Evolutionary conservation across 1,140 invertebrate genomes (phyloP).

Genomic region (Drosophila parabipectinata): DNA sequence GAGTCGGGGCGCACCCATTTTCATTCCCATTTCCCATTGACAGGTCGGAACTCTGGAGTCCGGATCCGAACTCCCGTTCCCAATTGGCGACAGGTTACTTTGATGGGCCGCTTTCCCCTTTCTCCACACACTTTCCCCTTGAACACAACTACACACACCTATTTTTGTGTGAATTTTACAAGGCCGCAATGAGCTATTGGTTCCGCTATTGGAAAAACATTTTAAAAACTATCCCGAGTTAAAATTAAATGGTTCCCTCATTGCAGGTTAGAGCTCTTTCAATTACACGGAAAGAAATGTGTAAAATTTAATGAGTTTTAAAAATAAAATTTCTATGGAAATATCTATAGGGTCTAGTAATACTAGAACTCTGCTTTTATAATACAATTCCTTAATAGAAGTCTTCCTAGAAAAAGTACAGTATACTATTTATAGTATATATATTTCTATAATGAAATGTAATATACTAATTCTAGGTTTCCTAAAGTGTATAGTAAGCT

Average conservation of each 20-base stretch:
- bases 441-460: neutral
- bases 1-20: slow-evolving; percentile 30
- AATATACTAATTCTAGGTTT: neutral
- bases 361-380: too few relatives aligned
- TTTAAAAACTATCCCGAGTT: slow-evolving; percentile 38
- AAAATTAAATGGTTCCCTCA: slow-evolving; percentile 58
- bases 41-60: slow-evolving; percentile 45
- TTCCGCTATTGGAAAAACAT: slow-evolving; percentile 38
- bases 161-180: slow-evolving; percentile 34
- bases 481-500: slow-evolving; percentile 2
- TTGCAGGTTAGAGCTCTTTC: slow-evolving; percentile 27
- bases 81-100: slow-evolving; percentile 37
- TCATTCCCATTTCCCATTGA: slow-evolving; percentile 23
- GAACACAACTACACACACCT: neutral
- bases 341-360: too few relatives aligned
- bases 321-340: neutral
- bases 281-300: slow-evolving; percentile 9
- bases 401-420: too few relatives aligned
- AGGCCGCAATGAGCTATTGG: slow-evolving; percentile 34
- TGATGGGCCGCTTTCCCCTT: neutral
- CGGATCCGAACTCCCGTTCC: slow-evolving; percentile 30
- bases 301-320: neutral
- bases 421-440: too few relatives aligned
- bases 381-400: too few relatives aligned
- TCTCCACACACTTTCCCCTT: slow-evolving; percentile 12